phyloP scores from a whole-genome alignment of 2,797 vertebrate genomes.

The Myioborus melanocephalus region DNA sequence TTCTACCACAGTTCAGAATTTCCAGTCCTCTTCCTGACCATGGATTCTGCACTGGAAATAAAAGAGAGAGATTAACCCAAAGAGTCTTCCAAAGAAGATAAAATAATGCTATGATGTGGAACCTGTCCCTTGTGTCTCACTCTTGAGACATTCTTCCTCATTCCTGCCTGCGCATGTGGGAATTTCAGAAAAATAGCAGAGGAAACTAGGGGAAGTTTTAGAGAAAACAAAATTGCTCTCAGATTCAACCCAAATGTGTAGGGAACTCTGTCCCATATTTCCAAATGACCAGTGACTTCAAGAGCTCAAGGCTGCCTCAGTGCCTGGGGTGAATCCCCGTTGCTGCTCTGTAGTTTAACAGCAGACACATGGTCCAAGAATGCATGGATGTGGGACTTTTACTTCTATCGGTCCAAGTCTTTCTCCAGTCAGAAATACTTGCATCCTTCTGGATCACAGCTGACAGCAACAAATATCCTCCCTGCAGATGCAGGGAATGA shows the following conservation, averaged over 20 bases:
- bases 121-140: not conserved
- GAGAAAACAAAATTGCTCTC: not conserved
- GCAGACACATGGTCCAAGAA: not conserved
- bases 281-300: not conserved
- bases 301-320: not conserved
- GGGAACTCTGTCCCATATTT: not conserved
- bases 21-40: not conserved
- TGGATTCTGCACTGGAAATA: not conserved
- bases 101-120: not conserved
- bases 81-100: not conserved
- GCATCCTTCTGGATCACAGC: not conserved
- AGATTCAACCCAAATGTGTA: not conserved
- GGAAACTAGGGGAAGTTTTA: not conserved
- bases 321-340: not conserved
- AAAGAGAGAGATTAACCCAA: not conserved
- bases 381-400: not conserved
- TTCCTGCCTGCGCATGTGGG: not conserved
- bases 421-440: not conserved
- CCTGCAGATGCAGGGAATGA: not conserved
- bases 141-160: not conserved
- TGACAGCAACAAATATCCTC: not conserved
- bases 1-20: not conserved
- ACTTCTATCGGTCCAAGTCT: not conserved
- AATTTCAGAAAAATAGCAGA: not conserved
- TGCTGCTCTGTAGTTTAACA: not conserved